Conservation (phyloP, 2,113 vertebrate species). For the Vicugna pacos region DNA sequence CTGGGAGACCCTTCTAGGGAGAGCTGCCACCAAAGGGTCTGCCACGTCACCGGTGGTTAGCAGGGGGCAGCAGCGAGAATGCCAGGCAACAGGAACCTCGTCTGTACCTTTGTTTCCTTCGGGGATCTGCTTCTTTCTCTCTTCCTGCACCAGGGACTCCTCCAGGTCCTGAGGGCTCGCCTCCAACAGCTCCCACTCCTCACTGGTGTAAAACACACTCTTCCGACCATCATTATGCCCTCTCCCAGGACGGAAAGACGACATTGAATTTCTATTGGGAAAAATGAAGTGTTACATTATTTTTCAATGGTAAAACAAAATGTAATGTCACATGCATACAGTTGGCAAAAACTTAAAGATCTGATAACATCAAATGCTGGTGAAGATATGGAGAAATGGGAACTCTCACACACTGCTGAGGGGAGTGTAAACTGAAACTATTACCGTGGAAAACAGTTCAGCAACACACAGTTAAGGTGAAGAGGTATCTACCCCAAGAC, state of each 20-base stretch:
- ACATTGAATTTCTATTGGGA: constrained; percentile 94
- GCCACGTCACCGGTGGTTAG: rapidly evolving
- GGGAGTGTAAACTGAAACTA: background rate
- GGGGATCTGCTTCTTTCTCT: constrained; percentile 84
- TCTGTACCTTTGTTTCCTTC: constrained; percentile 90
- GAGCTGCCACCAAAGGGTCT: background rate
- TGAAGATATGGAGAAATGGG: background rate
- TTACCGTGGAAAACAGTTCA: background rate
- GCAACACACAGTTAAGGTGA: background rate
- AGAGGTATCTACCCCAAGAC: background rate
- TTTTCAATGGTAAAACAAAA: background rate
- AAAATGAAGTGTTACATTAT: background rate
- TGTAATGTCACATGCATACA: rapidly evolving
- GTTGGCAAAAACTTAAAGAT: background rate
- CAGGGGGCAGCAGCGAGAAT: rapidly evolving
- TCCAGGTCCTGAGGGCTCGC: constrained; percentile 91
- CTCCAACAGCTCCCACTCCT: constrained; percentile 98
- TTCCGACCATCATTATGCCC: constrained; percentile 90
- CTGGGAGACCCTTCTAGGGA: background rate
- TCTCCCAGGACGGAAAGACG: constrained; percentile 90
- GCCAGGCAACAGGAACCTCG: rapidly evolving
- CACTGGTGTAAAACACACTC: constrained; percentile 95
- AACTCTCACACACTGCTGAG: background rate
- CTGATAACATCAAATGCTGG: background rate
- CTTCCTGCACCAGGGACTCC: constrained; percentile 87